Base-by-base conservation (phyloP, 2,113 vertebrate genomes). In the Amphiprion percula region DNA sequence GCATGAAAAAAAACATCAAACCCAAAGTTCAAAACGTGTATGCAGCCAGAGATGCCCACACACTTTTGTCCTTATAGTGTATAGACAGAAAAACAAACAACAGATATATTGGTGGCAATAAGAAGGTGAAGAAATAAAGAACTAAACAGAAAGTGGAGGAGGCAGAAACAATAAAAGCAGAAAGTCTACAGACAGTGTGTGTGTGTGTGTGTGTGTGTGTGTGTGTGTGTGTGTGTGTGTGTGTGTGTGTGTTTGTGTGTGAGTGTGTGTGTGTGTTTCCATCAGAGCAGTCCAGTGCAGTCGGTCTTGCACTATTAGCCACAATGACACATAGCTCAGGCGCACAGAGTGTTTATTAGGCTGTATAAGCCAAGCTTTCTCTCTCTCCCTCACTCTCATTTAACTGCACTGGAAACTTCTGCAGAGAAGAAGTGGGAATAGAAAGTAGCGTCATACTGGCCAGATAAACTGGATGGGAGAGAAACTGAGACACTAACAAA, bases 361-460 rank as follows among this genome's bases (percentile, higher is more conserved):
- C 82, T 19, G 47, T 62, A 56, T 80, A 72, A 88, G 71, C 78
- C 73, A 28, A 53, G 37, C 70, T 86, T 72, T 82, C 47, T 21
- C 50, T 41, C 53, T 49, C 54, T 19, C 41, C 10, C 41, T 2
- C 56, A 4, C 41, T 50, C 71, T 61, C 69, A 69, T 70, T 87
- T 75, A 80, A 83, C 75, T 26, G 71, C 58, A 28, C 79, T 87
- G 86, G 82, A 91, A 87, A 90, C 61, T 75, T 88, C 69, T 80
- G 79, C 73, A 74, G 12, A 26, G 26, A 53, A 80, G 58, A 81
- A 72, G 67, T 62, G 72, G 83, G 77, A 87, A 89, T 39, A 86
- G 56, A 79, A 73, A 72, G 69, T 52, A 85, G 52, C 49, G 44
- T 80, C 82, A 84, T 59, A 52, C 68, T 47, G 56, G 62, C 58